phyloP scores from a whole-genome alignment of 2,797 vertebrate species.

The Monodelphis domestica region DNA sequence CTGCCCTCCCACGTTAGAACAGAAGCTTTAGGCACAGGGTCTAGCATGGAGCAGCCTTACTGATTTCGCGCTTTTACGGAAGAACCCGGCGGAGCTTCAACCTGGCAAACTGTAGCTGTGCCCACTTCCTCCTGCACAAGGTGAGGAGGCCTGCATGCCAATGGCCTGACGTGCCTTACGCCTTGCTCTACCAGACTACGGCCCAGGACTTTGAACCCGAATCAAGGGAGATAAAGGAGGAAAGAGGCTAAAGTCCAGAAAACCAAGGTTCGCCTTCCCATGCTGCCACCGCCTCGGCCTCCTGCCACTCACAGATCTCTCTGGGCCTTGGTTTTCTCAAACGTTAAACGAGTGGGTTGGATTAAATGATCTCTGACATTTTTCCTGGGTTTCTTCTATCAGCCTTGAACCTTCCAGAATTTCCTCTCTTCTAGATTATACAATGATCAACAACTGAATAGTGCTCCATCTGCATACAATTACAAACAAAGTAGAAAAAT shows the following conservation, averaged over 20 bases:
- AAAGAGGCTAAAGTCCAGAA: constrained; percentile 30
- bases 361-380: no score
- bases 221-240: background rate
- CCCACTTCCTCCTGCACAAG: no score
- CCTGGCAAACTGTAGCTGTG: no score
- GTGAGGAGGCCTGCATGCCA: no score
- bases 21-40: constrained; percentile 42
- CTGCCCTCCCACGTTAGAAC: background rate
- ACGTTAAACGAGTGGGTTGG: no score
- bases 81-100: background rate
- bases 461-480: background rate
- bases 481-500: background rate
- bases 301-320: constrained; percentile 27
- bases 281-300: constrained; percentile 11
- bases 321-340: no score
- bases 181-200: no score
- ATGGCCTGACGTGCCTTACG: no score
- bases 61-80: background rate
- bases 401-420: no score
- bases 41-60: constrained; percentile 1
- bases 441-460: background rate
- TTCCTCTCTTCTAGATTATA: no score
- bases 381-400: no score
- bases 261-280: background rate
- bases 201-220: no score